Evolutionary conservation across 2,113 vertebrate genomes (phyloP).

Genomic region (Globicephala melas): DNA sequence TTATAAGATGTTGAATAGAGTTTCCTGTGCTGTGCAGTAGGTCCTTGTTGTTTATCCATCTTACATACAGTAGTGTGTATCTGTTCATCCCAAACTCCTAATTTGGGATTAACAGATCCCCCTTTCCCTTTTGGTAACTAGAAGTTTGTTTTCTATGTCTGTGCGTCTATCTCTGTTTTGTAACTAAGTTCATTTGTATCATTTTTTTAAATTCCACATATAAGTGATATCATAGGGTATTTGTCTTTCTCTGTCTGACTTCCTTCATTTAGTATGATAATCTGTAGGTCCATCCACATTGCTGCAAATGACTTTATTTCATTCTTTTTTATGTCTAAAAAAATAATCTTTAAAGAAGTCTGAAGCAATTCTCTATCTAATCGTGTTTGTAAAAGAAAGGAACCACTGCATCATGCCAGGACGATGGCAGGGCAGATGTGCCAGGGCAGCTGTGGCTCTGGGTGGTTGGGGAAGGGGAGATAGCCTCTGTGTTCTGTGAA

Average conservation of each 20-base stretch:
- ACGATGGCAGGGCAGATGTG: background rate
- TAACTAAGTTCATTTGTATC: background rate
- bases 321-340: background rate
- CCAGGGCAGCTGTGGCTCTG: background rate
- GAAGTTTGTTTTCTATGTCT: background rate
- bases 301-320: background rate
- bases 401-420: background rate
- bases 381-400: background rate
- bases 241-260: background rate
- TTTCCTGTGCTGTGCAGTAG: background rate
- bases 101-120: background rate
- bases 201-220: background rate
- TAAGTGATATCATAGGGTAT: background rate
- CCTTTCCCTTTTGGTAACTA: background rate
- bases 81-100: background rate
- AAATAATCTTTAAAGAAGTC: background rate
- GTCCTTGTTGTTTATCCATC: background rate
- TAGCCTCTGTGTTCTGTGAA: background rate
- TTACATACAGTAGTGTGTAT: background rate
- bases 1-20: background rate
- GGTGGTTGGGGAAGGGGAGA: accelerated
- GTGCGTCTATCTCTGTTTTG: background rate
- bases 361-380: background rate
- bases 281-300: background rate
- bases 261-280: background rate